Percentiles rank a stretch among this genome's conserved stretches.
phyloP scores from a whole-genome alignment of 35 echinoderm and acorn worm genomes.

The Diadema setosum region DNA sequence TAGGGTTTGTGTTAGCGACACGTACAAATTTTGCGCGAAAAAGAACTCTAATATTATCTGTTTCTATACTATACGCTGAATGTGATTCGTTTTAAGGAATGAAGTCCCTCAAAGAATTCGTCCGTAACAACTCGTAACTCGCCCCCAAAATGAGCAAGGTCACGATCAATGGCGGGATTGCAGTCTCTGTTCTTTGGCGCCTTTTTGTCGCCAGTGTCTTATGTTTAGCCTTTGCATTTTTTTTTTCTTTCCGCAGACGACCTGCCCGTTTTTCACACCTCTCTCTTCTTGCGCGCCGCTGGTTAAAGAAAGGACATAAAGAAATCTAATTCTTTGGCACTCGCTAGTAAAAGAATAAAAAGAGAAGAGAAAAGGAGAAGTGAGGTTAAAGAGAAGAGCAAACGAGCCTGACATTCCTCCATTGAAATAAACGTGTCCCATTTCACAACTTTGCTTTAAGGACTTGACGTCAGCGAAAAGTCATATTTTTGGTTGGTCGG shows the following conservation, averaged over 20 bases:
- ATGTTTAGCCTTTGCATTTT: neutral
- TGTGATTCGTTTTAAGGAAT: too few relatives aligned
- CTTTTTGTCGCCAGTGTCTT: neutral
- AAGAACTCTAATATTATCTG: too few relatives aligned
- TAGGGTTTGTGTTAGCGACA: too few relatives aligned
- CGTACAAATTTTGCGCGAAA: too few relatives aligned
- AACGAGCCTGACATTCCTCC: neutral
- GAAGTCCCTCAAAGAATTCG: too few relatives aligned
- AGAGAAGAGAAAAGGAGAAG: neutral
- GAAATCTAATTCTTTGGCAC: neutral
- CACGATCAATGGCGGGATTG: neutral
- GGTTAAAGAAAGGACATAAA: too few relatives aligned
- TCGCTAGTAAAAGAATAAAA: neutral
- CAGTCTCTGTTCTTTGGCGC: neutral
- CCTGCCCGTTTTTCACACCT: neutral
- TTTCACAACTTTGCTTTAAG: neutral
- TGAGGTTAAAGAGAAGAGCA: neutral
- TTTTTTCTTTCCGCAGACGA: neutral
- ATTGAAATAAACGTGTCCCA: neutral
- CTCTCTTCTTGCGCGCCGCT: neutral
- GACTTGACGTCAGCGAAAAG: neutral
- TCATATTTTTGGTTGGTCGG: constrained; percentile 1
- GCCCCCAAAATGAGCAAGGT: neutral
- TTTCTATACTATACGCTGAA: too few relatives aligned
- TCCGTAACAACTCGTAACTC: too few relatives aligned